A percentile compares a stretch with the other conserved stretches of the same genome.
Evolutionary conservation across 1,140 invertebrate genomes (phyloP).

Genomic region (Sycophila sp.): DNA sequence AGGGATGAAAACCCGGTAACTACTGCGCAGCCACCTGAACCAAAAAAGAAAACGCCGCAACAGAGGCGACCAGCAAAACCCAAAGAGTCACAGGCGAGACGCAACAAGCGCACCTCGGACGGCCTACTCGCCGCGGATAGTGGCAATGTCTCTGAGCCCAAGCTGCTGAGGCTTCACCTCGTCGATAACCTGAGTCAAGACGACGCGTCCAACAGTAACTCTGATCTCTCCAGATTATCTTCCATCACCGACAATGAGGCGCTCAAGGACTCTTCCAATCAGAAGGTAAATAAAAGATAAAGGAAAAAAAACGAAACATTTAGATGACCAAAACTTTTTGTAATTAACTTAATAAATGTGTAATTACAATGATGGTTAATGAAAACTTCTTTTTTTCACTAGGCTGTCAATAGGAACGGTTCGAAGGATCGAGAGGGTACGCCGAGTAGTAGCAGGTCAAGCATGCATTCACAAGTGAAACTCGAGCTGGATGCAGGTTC

Average conservation of each 20-base stretch:
- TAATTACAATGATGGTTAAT: background rate
- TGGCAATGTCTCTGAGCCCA: slow-evolving; percentile 25
- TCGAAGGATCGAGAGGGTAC: slow-evolving; percentile 56
- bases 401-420: slow-evolving; percentile 43
- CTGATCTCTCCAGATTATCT: slow-evolving; percentile 56
- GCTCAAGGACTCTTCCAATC: slow-evolving; percentile 48
- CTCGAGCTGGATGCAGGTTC: background rate
- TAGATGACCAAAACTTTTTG: background rate
- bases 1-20: slow-evolving; percentile 57
- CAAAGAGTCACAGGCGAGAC: slow-evolving; percentile 49
- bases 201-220: slow-evolving; percentile 58
- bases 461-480: background rate
- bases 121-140: slow-evolving; percentile 37
- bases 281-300: slow-evolving; percentile 47
- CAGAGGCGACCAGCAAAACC: slow-evolving; percentile 49
- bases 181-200: slow-evolving; percentile 59
- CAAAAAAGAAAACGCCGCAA: slow-evolving; percentile 47
- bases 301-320: too few relatives aligned
- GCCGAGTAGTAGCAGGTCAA: slow-evolving; percentile 37
- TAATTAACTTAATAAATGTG: background rate
- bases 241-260: slow-evolving; percentile 49
- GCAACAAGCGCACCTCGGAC: slow-evolving; percentile 47
- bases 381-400: background rate
- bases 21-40: slow-evolving; percentile 41
- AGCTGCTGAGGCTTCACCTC: slow-evolving; percentile 53